These are phyloP conservation scores for Netelia melanura DNA, from an alignment of 2,888 invertebrate species.

Conservation along the genomic window DNA sequence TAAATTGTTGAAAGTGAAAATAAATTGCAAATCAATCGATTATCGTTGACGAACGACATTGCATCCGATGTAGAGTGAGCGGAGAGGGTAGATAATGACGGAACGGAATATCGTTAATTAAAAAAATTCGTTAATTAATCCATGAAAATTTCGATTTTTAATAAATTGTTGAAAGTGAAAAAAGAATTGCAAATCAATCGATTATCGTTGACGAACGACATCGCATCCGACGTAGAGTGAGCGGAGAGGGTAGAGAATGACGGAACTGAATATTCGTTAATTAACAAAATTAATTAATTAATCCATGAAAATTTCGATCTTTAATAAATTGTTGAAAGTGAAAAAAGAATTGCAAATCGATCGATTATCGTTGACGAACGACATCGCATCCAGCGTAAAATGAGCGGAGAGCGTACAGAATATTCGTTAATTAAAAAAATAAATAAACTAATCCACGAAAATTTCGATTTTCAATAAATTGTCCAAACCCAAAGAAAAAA, in stretches of 20 bases:
- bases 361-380: too few species aligned
- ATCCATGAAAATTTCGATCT: background rate
- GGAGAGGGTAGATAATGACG: background rate
- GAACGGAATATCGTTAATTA: background rate
- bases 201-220: background rate
- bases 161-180: background rate
- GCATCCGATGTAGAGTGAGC: slow-evolving; percentile 16
- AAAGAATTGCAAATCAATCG: too few species aligned
- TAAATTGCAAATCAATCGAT: too few species aligned
- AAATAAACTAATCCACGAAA: too few species aligned
- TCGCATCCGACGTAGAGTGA: slow-evolving; percentile 21
- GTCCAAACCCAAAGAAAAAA: too few species aligned
- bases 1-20: too few species aligned
- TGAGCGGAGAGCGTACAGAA: too few species aligned
- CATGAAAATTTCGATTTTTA: background rate
- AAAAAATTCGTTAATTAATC: background rate
- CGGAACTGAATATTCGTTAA: background rate
- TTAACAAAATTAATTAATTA: background rate
- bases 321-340: background rate
- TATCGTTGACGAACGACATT: background rate
- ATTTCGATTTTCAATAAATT: too few species aligned
- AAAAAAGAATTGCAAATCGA: too few species aligned
- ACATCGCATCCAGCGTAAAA: too few species aligned
- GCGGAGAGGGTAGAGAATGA: background rate
- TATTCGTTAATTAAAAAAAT: too few species aligned